Evolutionary conservation across 92 coral and sea anemone species (phyloP).

Genomic region (Scolanthus callimorphus): DNA sequence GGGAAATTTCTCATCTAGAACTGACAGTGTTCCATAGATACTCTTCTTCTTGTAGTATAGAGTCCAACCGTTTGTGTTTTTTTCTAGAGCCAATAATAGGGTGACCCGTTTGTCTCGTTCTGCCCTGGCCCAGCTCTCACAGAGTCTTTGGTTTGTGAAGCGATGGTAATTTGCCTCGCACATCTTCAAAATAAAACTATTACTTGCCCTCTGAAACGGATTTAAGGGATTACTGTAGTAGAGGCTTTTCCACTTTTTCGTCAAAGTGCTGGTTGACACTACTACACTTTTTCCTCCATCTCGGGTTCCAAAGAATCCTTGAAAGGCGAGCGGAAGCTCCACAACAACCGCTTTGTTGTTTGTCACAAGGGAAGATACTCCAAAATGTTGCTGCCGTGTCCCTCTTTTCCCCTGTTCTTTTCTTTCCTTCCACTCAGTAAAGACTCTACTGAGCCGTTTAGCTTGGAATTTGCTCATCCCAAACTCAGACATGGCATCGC

Average conservation of each 20-base stretch:
- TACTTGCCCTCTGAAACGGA: slow-evolving; percentile 8
- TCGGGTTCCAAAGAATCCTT: slow-evolving; percentile 4
- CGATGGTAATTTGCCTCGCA: slow-evolving; percentile 6
- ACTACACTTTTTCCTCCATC: slow-evolving; percentile 19
- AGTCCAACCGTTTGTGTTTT: slow-evolving; percentile 17
- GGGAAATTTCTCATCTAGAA: slow-evolving; percentile 10
- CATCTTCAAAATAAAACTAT: slow-evolving; percentile 3
- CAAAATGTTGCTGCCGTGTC: background rate
- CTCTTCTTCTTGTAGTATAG: slow-evolving; percentile 23
- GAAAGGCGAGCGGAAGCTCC: slow-evolving; percentile 28
- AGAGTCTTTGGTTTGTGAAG: slow-evolving; percentile 8
- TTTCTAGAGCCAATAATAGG: slow-evolving; percentile 20
- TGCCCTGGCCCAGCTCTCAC: slow-evolving; percentile 23
- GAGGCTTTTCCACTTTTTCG: slow-evolving; percentile 7
- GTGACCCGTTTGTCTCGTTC: slow-evolving; percentile 12
- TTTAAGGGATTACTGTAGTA: slow-evolving; percentile 15
- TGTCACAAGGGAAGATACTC: slow-evolving; percentile 5
- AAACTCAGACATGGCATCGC: slow-evolving; percentile 26
- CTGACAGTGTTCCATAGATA: slow-evolving; percentile 12
- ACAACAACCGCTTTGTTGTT: slow-evolving; percentile 34
- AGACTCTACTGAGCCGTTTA: slow-evolving; percentile 28
- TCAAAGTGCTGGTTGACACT: slow-evolving; percentile 4
- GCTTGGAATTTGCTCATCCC: slow-evolving; percentile 43
- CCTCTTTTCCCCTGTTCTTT: background rate
- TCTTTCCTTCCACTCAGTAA: slow-evolving; percentile 17